Evolutionary conservation across 2,888 invertebrate genomes (phyloP).

Genomic region (Eutolmus rufibarbis): DNA sequence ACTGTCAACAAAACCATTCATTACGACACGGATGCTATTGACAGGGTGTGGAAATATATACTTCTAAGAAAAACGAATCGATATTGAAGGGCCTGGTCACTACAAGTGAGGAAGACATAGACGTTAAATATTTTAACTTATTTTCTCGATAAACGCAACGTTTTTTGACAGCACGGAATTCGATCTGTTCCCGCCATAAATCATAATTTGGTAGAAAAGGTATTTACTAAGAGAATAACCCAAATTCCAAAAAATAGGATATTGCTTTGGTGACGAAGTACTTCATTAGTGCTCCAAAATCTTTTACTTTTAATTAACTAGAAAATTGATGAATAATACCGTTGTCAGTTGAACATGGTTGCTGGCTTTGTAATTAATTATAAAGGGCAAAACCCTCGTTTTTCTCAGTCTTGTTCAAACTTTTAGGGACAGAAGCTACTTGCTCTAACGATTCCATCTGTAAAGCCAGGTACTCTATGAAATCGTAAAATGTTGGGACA

Average conservation of each 20-base stretch:
- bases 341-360: not conserved
- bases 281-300: not conserved
- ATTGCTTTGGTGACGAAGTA: not conserved
- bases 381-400: not conserved
- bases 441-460: not conserved
- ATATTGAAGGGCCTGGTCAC: not conserved
- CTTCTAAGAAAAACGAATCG: not conserved
- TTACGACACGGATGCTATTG: slow-evolving; percentile 38
- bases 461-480: not conserved
- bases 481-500: not conserved
- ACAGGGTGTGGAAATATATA: not conserved
- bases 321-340: not conserved
- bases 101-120: not conserved
- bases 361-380: not conserved
- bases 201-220: not conserved
- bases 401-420: not conserved
- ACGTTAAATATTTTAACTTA: slow-evolving; percentile 1
- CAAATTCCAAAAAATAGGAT: not conserved
- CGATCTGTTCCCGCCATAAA: not conserved
- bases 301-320: not conserved
- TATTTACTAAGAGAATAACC: not conserved
- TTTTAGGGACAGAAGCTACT: not conserved
- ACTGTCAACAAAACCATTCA: slow-evolving; percentile 44
- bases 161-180: not conserved
- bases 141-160: not conserved